Evolutionary conservation across 2,888 invertebrate genomes (phyloP).

Genomic region (Rhopalosiphum nymphaeae): DNA sequence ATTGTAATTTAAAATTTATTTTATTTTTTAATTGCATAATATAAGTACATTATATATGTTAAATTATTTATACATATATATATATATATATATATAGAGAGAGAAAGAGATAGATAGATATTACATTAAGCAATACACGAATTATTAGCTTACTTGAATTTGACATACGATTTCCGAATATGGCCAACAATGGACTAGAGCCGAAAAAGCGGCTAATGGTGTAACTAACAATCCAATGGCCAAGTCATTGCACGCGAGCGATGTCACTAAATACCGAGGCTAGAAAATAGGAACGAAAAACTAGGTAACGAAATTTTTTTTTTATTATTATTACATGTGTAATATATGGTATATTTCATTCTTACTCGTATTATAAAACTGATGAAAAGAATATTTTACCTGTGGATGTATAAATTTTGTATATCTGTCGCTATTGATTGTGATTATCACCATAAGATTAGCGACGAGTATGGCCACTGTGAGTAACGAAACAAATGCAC

Average conservation of each 20-base stretch:
- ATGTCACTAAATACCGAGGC: conserved; percentile 89
- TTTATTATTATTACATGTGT: not conserved
- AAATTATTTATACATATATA: no score
- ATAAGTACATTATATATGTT: not conserved
- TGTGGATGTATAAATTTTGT: conserved; percentile 89
- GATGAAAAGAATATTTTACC: conserved; percentile 73
- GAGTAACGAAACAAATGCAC: conserved; percentile 81
- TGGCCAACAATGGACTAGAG: conserved; percentile 90
- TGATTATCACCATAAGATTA: conserved; percentile 84
- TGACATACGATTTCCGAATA: conserved; percentile 91
- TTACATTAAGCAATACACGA: not conserved
- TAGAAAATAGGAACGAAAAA: conserved; percentile 71
- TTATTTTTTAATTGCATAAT: not conserved
- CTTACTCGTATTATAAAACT: no score
- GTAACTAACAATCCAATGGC: conserved; percentile 89
- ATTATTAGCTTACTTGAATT: conserved; percentile 80
- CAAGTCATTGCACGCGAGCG: conserved; percentile 87
- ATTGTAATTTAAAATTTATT: not conserved
- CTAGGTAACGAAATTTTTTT: not conserved
- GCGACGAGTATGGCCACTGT: conserved; percentile 85
- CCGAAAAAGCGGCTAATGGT: conserved; percentile 86
- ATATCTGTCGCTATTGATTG: conserved; percentile 80
- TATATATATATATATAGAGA: no score
- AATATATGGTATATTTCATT: no score
- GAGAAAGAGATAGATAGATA: no score